These are phyloP conservation scores for Eulemur rufifrons DNA, from an alignment of 2,113 vertebrate genomes.

Conservation along the genomic window DNA sequence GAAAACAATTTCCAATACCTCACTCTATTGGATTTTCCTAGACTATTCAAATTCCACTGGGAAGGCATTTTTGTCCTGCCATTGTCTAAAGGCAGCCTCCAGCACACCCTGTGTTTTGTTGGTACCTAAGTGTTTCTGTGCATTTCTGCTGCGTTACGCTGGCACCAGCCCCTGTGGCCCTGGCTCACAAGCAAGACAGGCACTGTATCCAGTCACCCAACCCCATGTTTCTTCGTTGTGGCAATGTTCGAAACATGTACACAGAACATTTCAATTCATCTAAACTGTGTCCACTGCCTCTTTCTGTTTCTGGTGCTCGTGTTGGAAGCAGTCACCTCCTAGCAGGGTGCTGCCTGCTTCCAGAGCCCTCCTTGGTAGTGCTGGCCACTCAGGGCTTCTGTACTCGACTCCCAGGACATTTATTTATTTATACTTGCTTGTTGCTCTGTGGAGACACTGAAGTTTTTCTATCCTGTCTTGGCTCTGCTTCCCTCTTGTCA, in stretches of 20 bases:
- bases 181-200: slow-evolving; percentile 49
- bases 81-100: background rate
- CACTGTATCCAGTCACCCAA: background rate
- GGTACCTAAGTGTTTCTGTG: fast-evolving
- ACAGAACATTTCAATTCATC: slow-evolving; percentile 66
- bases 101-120: background rate
- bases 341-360: background rate
- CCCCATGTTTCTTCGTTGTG: slow-evolving; percentile 48
- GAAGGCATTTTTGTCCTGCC: background rate
- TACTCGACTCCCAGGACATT: background rate
- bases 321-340: slow-evolving; percentile 5
- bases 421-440: background rate
- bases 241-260: slow-evolving; percentile 18
- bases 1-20: background rate
- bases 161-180: background rate
- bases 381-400: background rate
- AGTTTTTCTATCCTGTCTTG: background rate
- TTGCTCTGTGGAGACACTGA: background rate
- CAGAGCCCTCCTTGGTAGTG: background rate
- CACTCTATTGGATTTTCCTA: background rate
- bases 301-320: background rate
- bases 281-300: slow-evolving; percentile 60
- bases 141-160: background rate
- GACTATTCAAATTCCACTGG: background rate
- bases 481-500: background rate